A percentile compares a stretch with the other conserved stretches of the same genome.
Conservation (phyloP, 1,140 invertebrate species). For the Drosophila ogumai region DNA sequence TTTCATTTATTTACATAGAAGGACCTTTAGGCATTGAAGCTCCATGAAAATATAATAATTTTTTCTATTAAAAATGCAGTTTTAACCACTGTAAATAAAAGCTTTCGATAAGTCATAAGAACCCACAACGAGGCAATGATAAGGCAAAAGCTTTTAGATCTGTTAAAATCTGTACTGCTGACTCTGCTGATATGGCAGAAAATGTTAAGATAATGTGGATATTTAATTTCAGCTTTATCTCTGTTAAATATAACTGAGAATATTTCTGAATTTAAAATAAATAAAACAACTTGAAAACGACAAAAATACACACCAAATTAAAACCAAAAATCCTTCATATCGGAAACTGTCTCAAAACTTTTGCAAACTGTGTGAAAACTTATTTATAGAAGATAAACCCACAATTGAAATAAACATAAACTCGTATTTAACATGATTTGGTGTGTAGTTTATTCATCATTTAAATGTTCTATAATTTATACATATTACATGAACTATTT, state of each 20-base stretch:
- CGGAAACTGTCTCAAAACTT: not conserved
- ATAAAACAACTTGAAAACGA: not conserved
- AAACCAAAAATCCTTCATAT: not conserved
- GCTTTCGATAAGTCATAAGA: constrained; percentile 26
- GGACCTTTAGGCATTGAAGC: not conserved
- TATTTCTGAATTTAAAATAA: not conserved
- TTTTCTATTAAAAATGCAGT: not conserved
- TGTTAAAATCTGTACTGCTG: not conserved
- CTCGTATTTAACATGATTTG: constrained; percentile 60
- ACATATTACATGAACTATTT: constrained; percentile 59
- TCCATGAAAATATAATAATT: not conserved
- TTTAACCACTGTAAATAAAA: constrained; percentile 24
- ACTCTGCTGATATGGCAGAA: not conserved
- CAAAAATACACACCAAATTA: not conserved
- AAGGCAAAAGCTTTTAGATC: constrained; percentile 22
- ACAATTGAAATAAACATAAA: constrained; percentile 1
- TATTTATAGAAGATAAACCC: not conserved
- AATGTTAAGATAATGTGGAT: not conserved
- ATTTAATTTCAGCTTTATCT: not conserved
- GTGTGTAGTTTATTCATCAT: constrained; percentile 67
- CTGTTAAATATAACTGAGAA: rapidly evolving
- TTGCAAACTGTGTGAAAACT: not conserved
- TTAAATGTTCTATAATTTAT: constrained; percentile 70
- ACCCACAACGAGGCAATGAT: not conserved
- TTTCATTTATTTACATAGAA: too few relatives aligned